These are phyloP conservation scores for Indri indri DNA, from an alignment of 2,113 vertebrate genomes.

Conservation along the genomic window DNA sequence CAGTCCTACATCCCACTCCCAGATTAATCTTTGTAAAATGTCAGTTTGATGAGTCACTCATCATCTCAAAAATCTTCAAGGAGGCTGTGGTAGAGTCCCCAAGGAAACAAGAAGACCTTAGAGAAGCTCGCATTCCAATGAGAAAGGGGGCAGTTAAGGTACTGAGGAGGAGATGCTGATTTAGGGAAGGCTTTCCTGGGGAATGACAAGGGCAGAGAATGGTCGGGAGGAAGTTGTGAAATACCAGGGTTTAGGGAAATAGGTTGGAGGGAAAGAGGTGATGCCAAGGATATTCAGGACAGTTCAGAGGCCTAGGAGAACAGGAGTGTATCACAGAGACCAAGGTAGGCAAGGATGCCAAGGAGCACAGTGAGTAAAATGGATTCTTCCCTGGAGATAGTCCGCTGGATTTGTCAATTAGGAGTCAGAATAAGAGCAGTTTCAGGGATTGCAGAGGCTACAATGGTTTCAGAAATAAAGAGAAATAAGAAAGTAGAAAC, in stretches of 20 bases:
- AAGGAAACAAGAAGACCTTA: neutral
- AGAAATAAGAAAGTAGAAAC: conserved; percentile 24
- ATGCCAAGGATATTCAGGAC: neutral
- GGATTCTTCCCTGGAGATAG: neutral
- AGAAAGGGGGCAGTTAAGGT: neutral
- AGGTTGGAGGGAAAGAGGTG: neutral
- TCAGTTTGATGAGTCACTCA: conserved; percentile 42
- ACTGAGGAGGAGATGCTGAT: neutral
- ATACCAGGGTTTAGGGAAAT: neutral
- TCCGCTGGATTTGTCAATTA: neutral
- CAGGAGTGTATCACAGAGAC: neutral
- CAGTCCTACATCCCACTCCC: neutral
- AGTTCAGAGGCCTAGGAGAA: neutral
- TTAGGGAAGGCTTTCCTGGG: neutral
- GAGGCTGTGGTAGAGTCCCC: neutral
- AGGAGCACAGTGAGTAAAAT: neutral
- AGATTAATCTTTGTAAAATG: conserved; percentile 18
- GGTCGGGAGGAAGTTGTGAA: neutral
- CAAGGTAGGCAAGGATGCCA: neutral
- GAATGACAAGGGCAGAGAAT: neutral
- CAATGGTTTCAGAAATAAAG: neutral
- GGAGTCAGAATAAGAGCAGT: neutral
- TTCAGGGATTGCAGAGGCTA: neutral
- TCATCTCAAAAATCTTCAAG: conserved; percentile 34
- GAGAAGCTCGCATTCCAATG: neutral